These are phyloP conservation scores for Polypedilum vanderplanki DNA, from an alignment of 1,140 invertebrate genomes.

Conservation along the genomic window DNA sequence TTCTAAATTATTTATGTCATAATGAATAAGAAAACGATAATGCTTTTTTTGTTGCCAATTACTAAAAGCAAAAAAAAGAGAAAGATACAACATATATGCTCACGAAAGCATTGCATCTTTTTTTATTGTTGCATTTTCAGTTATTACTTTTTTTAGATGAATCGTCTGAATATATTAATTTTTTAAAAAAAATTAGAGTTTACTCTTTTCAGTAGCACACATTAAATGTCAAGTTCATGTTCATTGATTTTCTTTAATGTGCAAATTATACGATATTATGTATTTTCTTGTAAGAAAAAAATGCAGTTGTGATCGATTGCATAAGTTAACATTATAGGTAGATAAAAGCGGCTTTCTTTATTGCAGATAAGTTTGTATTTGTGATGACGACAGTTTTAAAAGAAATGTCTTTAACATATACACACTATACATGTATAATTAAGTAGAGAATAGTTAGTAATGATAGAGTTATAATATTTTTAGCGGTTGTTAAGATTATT, in stretches of 20 bases:
- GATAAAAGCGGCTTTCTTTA: too few relatives aligned
- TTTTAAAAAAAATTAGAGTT: background rate
- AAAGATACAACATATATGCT: background rate
- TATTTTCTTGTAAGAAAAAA: too few relatives aligned
- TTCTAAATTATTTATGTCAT: constrained; percentile 2
- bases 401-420: too few relatives aligned
- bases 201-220: background rate
- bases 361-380: too few relatives aligned
- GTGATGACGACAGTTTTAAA: too few relatives aligned
- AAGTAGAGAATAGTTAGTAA: too few relatives aligned
- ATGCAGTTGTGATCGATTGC: too few relatives aligned
- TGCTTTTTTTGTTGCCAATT: background rate
- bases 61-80: background rate
- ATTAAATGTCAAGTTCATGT: background rate
- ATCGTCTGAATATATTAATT: background rate
- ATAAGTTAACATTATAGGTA: too few relatives aligned
- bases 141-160: background rate
- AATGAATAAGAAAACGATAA: background rate
- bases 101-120: background rate
- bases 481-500: too few relatives aligned
- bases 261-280: too few relatives aligned
- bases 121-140: background rate
- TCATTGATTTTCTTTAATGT: background rate
- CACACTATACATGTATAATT: too few relatives aligned
- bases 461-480: too few relatives aligned